A percentile compares a stretch with the other conserved stretches of the same genome.
These are phyloP conservation scores for Ichneumoninae sp. DNA, from an alignment of 2,888 invertebrate species.

Conservation along the genomic window DNA sequence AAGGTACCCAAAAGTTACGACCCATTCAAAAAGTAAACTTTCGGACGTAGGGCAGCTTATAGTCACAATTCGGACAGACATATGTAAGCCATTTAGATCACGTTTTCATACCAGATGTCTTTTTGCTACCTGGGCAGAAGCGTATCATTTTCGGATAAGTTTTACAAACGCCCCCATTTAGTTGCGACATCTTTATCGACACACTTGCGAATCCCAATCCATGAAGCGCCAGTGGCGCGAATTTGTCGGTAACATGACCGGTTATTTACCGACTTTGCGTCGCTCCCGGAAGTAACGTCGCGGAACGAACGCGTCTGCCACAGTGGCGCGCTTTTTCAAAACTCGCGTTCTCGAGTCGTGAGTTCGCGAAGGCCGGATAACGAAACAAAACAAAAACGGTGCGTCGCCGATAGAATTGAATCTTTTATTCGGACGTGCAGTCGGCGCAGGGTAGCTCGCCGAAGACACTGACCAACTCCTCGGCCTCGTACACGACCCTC, in stretches of 20 bases:
- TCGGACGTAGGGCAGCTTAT: too few relatives aligned
- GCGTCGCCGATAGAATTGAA: background rate
- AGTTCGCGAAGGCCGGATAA: background rate
- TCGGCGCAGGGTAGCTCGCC: constrained; percentile 48
- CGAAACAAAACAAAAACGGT: background rate
- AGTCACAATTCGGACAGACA: too few relatives aligned
- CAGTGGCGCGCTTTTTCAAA: constrained; percentile 17
- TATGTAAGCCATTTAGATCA: too few relatives aligned
- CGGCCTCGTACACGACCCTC: constrained; percentile 35
- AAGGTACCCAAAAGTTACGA: too few relatives aligned
- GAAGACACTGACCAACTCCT: constrained; percentile 58
- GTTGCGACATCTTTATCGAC: constrained; percentile 86
- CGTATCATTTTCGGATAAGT: constrained; percentile 83
- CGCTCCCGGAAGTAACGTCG: too few relatives aligned
- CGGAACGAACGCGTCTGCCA: too few relatives aligned
- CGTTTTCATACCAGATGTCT: too few relatives aligned
- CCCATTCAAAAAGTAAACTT: too few relatives aligned
- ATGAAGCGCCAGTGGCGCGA: too few relatives aligned
- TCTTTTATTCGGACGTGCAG: constrained; percentile 36
- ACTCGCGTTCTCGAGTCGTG: background rate
- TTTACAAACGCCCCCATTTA: constrained; percentile 88
- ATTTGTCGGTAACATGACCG: background rate
- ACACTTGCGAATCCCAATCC: constrained; percentile 87
- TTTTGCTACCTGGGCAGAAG: background rate
- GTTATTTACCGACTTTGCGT: too few relatives aligned